Percentiles rank a stretch among this genome's conserved stretches.
phyloP scores from a whole-genome alignment of 2,888 invertebrate genomes.

The Venusia cambrica region DNA sequence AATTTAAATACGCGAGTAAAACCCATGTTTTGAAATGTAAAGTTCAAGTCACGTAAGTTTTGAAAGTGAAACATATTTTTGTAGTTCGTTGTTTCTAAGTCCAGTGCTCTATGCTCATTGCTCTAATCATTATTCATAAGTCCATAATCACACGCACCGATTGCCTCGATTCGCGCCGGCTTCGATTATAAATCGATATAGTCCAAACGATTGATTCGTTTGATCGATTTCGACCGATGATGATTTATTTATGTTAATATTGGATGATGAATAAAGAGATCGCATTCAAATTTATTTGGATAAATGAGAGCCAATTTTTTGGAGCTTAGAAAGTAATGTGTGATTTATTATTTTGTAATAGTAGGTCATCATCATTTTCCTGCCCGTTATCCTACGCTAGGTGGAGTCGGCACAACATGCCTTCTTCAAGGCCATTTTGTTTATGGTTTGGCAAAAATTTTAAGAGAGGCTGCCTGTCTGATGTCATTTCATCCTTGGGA shows the following conservation, averaged over 20 bases:
- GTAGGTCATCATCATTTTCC: too few species aligned
- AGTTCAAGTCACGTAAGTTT: too few species aligned
- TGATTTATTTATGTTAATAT: slow-evolving; percentile 66
- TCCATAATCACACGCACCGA: slow-evolving; percentile 36
- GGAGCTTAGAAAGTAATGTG: slow-evolving; percentile 17
- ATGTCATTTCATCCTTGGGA: too few species aligned
- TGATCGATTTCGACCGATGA: slow-evolving; percentile 63
- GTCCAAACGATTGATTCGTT: slow-evolving; percentile 61
- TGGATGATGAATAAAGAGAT: slow-evolving; percentile 45
- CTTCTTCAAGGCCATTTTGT: too few species aligned
- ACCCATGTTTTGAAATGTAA: too few species aligned
- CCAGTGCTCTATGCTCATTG: slow-evolving; percentile 1
- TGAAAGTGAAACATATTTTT: too few species aligned
- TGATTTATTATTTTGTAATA: background rate
- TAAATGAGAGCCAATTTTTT: slow-evolving; percentile 19
- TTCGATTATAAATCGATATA: slow-evolving; percentile 67
- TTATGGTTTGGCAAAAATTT: too few species aligned
- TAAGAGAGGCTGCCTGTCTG: too few species aligned
- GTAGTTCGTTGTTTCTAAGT: too few species aligned
- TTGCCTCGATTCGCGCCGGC: slow-evolving; percentile 58
- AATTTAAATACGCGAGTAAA: too few species aligned
- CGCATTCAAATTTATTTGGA: slow-evolving; percentile 24
- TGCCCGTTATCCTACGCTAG: too few species aligned
- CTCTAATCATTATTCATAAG: slow-evolving; percentile 40
- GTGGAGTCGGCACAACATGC: too few species aligned